Evolutionary conservation across 2,888 invertebrate genomes (phyloP).

Genomic region (Amiota communis): DNA sequence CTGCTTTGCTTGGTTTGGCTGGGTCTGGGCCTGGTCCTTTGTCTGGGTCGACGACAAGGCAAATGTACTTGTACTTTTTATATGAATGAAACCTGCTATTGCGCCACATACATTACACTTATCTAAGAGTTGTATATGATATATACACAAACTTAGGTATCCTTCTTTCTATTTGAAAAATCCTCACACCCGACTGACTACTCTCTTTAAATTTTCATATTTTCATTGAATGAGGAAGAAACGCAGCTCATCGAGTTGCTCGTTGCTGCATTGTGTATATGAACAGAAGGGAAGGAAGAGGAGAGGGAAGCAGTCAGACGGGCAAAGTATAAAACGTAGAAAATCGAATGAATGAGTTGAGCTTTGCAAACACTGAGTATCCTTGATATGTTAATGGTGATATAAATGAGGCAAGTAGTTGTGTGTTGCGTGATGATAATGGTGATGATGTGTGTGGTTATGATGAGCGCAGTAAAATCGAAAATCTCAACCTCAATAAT

Average conservation of each 20-base stretch:
- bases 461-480: conserved; percentile 21
- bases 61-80: too few relatives aligned
- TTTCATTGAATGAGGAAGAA: too few relatives aligned
- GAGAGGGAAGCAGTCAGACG: too few relatives aligned
- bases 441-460: conserved; percentile 23
- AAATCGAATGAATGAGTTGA: neutral
- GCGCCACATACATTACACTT: neutral
- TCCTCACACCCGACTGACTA: too few relatives aligned
- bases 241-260: conserved; percentile 2
- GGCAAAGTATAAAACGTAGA: neutral
- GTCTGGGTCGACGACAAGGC: neutral
- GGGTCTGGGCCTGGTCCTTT: neutral
- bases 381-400: conserved; percentile 8
- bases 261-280: neutral
- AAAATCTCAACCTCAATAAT: neutral
- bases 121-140: neutral
- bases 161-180: neutral
- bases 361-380: neutral
- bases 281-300: neutral
- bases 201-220: neutral
- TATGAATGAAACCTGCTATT: neutral
- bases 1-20: neutral
- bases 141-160: neutral
- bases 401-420: neutral
- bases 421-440: conserved; percentile 11